Evolutionary conservation across 2,113 vertebrate species (phyloP).

Genomic region (Salvelinus namaycush): DNA sequence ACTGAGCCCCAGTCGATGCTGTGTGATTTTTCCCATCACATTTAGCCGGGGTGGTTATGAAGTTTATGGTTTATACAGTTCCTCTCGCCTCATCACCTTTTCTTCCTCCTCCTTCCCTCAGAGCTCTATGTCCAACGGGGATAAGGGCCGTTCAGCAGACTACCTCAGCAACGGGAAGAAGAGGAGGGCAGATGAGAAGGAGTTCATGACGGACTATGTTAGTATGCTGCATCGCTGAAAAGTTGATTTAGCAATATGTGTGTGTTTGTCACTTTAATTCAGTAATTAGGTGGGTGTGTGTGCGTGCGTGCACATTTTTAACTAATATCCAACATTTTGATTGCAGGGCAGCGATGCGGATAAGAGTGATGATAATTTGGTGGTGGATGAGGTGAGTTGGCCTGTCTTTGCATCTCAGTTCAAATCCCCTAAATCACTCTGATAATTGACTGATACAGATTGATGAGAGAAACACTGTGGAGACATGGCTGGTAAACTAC

Average conservation of each 20-base stretch:
- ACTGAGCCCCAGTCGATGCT: constrained; percentile 45
- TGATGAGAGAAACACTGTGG: background rate
- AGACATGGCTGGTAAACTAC: background rate
- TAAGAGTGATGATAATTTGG: constrained; percentile 92
- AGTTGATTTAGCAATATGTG: too few species aligned
- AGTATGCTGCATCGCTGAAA: constrained; percentile 29
- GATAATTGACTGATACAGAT: too few species aligned
- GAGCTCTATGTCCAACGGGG: constrained; percentile 82
- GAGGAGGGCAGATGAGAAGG: constrained; percentile 90
- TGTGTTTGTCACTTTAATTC: too few species aligned
- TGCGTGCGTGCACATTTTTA: background rate
- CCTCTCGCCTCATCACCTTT: constrained; percentile 64
- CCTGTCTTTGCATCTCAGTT: constrained; percentile 40
- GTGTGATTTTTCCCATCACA: constrained; percentile 53
- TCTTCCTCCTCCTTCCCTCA: constrained; percentile 21
- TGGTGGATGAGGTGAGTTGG: constrained; percentile 84
- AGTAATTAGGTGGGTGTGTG: background rate
- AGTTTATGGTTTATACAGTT: constrained; percentile 65
- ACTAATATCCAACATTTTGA: constrained; percentile 14
- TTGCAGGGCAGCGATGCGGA: constrained; percentile 88
- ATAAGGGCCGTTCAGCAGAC: constrained; percentile 83
- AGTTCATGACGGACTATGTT: constrained; percentile 88
- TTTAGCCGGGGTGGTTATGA: constrained; percentile 34
- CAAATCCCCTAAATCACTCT: too few species aligned
- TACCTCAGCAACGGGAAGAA: constrained; percentile 92